Evolutionary conservation across 2,888 invertebrate genomes (phyloP).

Genomic region (Toxonevra muliebris): DNA sequence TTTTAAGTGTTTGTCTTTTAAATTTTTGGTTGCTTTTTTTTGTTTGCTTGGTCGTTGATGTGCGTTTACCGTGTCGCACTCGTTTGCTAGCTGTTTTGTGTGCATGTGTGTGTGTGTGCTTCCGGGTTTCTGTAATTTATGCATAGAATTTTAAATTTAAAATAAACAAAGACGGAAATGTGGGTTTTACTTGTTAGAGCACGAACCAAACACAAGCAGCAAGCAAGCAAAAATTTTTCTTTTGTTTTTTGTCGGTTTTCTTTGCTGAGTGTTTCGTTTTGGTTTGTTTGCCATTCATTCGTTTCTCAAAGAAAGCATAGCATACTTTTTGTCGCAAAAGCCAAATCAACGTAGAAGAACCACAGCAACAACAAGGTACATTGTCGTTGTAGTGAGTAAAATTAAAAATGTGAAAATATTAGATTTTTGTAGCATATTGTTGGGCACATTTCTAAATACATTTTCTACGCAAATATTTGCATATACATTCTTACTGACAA

Average conservation of each 20-base stretch:
- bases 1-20: slow-evolving; percentile 16
- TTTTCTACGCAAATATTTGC: too few relatives aligned
- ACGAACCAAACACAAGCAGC: neutral
- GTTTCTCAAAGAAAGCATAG: slow-evolving; percentile 11
- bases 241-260: slow-evolving; percentile 2
- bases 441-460: too few relatives aligned
- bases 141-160: slow-evolving; percentile 39
- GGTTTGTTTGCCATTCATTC: neutral
- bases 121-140: slow-evolving; percentile 32
- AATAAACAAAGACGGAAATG: slow-evolving; percentile 28
- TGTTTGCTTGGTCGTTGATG: neutral
- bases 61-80: slow-evolving; percentile 16
- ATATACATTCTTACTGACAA: too few relatives aligned
- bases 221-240: neutral
- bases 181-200: neutral
- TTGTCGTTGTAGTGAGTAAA: too few relatives aligned
- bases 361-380: too few relatives aligned
- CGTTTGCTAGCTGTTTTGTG: neutral
- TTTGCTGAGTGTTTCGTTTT: neutral
- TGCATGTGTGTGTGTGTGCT: slow-evolving; percentile 17
- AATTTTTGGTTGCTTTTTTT: neutral
- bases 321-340: slow-evolving; percentile 16
- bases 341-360: too few relatives aligned
- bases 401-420: too few relatives aligned
- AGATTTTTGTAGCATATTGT: too few relatives aligned